Percentiles rank a stretch among this genome's conserved stretches.
Conservation (phyloP, 1,140 invertebrate genomes). For the Drosophila oshimai region DNA sequence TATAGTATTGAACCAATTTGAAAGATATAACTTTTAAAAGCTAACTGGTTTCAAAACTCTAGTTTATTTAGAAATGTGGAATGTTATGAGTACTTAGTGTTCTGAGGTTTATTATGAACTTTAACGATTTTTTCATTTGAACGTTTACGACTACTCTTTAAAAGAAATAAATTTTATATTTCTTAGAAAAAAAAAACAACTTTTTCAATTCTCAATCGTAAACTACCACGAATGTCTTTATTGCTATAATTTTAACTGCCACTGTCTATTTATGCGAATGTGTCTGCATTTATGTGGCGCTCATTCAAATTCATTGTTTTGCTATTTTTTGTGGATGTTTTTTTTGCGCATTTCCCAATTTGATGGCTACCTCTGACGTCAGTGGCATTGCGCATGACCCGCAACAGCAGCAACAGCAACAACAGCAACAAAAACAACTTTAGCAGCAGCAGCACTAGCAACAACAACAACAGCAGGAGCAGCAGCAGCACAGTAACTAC, state of each 20-base stretch:
- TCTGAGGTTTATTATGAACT: too few species aligned
- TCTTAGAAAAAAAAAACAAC: not conserved
- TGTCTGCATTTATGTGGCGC: conserved; percentile 43
- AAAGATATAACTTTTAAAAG: too few species aligned
- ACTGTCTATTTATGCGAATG: conserved; percentile 13
- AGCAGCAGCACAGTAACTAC: conserved; percentile 31
- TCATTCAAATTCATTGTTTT: conserved; percentile 58
- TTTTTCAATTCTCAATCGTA: not conserved
- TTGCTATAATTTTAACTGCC: conserved; percentile 2
- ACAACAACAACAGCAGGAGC: conserved; percentile 15
- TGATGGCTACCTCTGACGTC: conserved; percentile 71
- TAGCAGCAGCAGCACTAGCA: conserved; percentile 8
- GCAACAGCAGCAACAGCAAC: conserved; percentile 29
- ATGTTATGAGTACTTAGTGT: too few species aligned
- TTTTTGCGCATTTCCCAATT: conserved; percentile 76
- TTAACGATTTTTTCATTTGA: too few species aligned
- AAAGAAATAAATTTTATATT: too few species aligned
- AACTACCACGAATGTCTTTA: not conserved
- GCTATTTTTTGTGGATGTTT: conserved; percentile 18
- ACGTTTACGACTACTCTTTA: too few species aligned
- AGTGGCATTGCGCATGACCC: conserved; percentile 73
- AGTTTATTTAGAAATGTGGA: too few species aligned
- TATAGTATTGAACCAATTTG: too few species aligned
- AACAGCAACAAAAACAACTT: conserved; percentile 23
- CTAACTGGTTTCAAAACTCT: too few species aligned